These are phyloP conservation scores for Alouatta palliata DNA, from an alignment of 2,113 vertebrate genomes.

Conservation along the genomic window DNA sequence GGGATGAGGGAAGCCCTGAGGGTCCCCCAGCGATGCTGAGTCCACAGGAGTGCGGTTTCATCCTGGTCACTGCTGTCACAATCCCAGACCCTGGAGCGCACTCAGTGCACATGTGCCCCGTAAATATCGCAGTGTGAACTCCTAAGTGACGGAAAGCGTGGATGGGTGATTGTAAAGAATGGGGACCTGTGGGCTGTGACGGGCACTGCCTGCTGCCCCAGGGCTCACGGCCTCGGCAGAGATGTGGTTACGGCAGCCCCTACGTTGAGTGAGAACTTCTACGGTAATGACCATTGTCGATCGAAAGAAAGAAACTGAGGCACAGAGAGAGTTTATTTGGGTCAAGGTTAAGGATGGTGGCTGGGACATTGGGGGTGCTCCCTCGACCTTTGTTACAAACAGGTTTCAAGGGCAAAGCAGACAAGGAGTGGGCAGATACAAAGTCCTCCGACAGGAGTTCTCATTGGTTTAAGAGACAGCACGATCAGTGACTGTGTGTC, in stretches of 20 bases:
- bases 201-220: not conserved
- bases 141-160: fast-evolving
- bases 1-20: not conserved
- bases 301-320: not conserved
- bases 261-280: fast-evolving
- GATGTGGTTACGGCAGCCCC: fast-evolving
- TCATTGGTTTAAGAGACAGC: not conserved
- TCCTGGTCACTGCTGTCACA: fast-evolving
- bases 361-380: not conserved
- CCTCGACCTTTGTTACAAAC: not conserved
- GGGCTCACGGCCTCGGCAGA: not conserved
- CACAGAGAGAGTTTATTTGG: not conserved
- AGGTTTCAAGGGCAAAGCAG: not conserved
- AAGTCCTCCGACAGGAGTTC: not conserved
- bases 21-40: not conserved
- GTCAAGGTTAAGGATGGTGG: not conserved
- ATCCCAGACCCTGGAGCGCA: not conserved
- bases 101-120: fast-evolving
- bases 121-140: fast-evolving
- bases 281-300: not conserved
- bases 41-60: not conserved
- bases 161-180: not conserved
- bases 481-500: not conserved
- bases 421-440: not conserved
- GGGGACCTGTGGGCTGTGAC: no score